Percentiles rank a stretch among this genome's conserved stretches.
Evolutionary conservation across 2,888 invertebrate species (phyloP).

Genomic region (Pantelozetes paolii): DNA sequence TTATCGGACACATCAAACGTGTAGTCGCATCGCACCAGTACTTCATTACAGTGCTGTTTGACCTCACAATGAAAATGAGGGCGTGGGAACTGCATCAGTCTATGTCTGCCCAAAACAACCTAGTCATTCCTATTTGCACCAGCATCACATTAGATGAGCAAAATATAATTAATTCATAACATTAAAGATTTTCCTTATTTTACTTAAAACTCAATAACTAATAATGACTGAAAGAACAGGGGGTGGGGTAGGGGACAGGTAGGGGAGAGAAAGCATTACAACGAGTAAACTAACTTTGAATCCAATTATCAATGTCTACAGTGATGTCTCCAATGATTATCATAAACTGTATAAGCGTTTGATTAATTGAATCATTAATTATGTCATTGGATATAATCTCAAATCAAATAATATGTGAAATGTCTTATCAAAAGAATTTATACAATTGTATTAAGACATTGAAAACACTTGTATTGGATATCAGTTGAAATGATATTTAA

Average conservation of each 20-base stretch:
- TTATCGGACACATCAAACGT: slow-evolving; percentile 14
- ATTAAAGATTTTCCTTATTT: too few relatives aligned
- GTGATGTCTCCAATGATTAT: too few relatives aligned
- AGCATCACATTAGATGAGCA: neutral
- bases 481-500: neutral
- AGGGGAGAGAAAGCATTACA: too few relatives aligned
- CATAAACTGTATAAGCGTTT: too few relatives aligned
- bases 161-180: neutral
- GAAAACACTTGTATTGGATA: neutral
- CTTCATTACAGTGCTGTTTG: slow-evolving; percentile 26
- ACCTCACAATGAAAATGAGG: slow-evolving; percentile 33
- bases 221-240: too few relatives aligned
- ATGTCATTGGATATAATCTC: too few relatives aligned
- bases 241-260: too few relatives aligned
- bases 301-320: too few relatives aligned
- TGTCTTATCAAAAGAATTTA: neutral
- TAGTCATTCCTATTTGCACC: neutral
- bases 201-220: too few relatives aligned
- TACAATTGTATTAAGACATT: neutral
- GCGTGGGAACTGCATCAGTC: neutral
- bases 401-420: neutral
- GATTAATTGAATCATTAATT: neutral
- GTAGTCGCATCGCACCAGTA: neutral
- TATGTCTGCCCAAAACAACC: slow-evolving; percentile 17
- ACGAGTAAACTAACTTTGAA: too few relatives aligned